Conservation (phyloP, 1,140 invertebrate species). For the Chionoecetes opilio region DNA sequence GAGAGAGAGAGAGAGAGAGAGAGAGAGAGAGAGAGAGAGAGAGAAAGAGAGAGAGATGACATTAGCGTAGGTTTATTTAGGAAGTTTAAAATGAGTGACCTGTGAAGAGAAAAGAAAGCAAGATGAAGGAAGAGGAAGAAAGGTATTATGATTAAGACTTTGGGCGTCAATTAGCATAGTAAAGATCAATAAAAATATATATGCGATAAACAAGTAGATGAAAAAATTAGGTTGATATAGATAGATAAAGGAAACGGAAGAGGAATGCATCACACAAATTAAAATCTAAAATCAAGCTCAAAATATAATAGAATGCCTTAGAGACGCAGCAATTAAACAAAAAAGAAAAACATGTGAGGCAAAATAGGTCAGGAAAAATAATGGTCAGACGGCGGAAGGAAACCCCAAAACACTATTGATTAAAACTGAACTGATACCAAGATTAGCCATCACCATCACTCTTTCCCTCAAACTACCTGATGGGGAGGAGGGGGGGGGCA, state of each 20-base stretch:
- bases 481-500: background rate
- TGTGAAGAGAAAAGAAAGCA: background rate
- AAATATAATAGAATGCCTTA: too few relatives aligned
- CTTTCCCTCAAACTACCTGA: background rate
- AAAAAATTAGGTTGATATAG: too few relatives aligned
- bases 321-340: background rate
- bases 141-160: too few relatives aligned
- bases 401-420: background rate
- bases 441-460: constrained; percentile 27
- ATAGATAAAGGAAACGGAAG: background rate
- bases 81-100: too few relatives aligned
- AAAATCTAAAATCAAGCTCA: too few relatives aligned
- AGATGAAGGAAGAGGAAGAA: background rate
- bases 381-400: background rate
- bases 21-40: background rate
- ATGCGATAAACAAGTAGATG: too few relatives aligned
- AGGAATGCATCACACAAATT: too few relatives aligned
- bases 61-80: background rate
- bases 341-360: background rate
- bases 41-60: background rate
- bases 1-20: background rate
- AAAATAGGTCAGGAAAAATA: background rate
- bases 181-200: too few relatives aligned
- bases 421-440: background rate
- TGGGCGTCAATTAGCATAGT: too few relatives aligned